These are phyloP conservation scores for Halictus quadricinctus DNA, from an alignment of 2,888 invertebrate genomes.

Conservation along the genomic window DNA sequence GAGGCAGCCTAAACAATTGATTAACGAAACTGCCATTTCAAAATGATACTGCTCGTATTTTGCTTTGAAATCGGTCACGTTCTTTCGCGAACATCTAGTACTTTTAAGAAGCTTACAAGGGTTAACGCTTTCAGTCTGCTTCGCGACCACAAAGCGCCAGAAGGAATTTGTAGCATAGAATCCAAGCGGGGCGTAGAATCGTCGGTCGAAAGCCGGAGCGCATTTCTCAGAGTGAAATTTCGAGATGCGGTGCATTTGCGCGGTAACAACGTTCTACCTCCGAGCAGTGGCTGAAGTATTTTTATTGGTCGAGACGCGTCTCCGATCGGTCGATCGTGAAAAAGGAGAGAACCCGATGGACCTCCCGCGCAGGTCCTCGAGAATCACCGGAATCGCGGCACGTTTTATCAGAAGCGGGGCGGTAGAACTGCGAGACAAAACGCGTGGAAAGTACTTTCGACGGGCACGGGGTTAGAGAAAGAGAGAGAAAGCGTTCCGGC, in stretches of 20 bases:
- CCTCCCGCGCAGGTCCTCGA: background rate
- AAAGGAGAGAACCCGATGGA: background rate
- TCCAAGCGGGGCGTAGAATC: background rate
- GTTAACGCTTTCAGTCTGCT: background rate
- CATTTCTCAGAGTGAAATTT: background rate
- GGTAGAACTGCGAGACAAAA: constrained; percentile 10
- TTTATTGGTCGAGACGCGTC: background rate
- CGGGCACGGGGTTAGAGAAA: background rate
- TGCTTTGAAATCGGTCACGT: background rate
- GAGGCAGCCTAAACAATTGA: too few species aligned
- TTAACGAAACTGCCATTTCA: background rate
- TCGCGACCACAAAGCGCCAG: background rate
- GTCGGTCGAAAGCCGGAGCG: background rate
- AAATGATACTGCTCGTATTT: background rate
- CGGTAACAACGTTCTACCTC: background rate
- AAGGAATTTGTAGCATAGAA: background rate
- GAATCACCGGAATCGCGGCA: background rate
- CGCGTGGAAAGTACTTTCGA: background rate
- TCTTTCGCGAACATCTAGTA: background rate
- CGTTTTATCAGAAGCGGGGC: background rate
- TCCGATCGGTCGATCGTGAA: background rate
- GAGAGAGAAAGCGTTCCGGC: background rate
- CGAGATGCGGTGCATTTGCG: background rate
- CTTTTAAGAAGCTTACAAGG: background rate
- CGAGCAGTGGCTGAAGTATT: background rate